Base-by-base conservation (phyloP, 2,113 vertebrate genomes). In the Neodon shergylaensis region DNA sequence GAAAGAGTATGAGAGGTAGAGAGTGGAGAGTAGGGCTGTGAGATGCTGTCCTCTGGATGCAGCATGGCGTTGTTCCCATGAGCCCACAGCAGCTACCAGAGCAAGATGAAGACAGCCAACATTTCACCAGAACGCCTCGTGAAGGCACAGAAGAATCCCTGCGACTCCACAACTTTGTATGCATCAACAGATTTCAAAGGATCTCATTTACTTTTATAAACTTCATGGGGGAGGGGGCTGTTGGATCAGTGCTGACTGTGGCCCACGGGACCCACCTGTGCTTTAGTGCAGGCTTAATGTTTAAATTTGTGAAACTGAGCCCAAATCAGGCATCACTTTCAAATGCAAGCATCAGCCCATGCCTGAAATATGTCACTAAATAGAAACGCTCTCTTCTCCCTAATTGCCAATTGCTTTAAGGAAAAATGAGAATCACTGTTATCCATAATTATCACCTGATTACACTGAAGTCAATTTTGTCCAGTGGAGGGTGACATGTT, bases 401-500 rank as follows among this genome's bases (percentile, higher is more conserved):
- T 54, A 74, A 39, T 44, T 49, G 58, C 33, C 17, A 13, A 52
- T 39, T 36, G 42, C 44, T 42, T 87, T 36, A 66, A 44, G 63
- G 36, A 82, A 77, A 61, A n/a, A 74, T 13, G 11, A 26, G 24
- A 66, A 42, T 65, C 28, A 36, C 42, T 4, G 0, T 42, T 42
- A 42, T 42, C 10, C n/a, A 8, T 4, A n/a, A 16, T 36, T 74
- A 42, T 31, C 54, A 28, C 21, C 11, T 1, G 9, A 52, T 81
- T 66, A 22, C 26, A n/a, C 31, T 22, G 39, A 58, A 85, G 74
- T 79, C 17, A 12, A 36, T 10, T 52, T 65, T 61, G n/a, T 36
- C 11, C 0, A 5, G 4, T 13, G 65, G 33, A 78, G 10, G 11
- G 42, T n/a, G 21, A 21, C 6, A 0, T 13, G 33, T 39, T 58